Percentiles rank a stretch among this genome's conserved stretches.
Evolutionary conservation across 35 echinoderm and acorn worm species (phyloP).

Genomic region (Patiria miniata): DNA sequence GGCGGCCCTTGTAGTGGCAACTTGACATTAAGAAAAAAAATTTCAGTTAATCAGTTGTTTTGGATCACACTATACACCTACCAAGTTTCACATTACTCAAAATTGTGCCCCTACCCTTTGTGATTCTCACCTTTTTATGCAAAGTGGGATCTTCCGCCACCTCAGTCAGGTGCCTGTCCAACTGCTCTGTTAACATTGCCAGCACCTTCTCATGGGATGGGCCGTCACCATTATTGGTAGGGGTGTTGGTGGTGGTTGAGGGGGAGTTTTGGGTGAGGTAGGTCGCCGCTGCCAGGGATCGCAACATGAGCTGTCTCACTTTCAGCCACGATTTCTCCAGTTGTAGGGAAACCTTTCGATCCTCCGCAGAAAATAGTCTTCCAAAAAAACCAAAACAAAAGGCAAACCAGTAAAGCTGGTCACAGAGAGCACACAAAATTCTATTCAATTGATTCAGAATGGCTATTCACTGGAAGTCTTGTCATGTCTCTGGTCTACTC

Average conservation of each 20-base stretch:
- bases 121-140: conserved; percentile 28
- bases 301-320: conserved; percentile 52
- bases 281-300: conserved; percentile 62
- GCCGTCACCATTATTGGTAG: conserved; percentile 40
- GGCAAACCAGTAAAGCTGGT: too few relatives aligned
- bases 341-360: conserved; percentile 57
- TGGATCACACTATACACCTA: neutral
- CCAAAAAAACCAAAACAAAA: too few relatives aligned
- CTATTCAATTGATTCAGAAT: too few relatives aligned
- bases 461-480: too few relatives aligned
- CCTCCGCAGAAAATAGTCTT: conserved; percentile 68
- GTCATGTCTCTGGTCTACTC: too few relatives aligned
- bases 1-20: conserved; percentile 85
- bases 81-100: neutral
- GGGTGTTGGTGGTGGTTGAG: neutral
- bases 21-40: conserved; percentile 50
- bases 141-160: conserved; percentile 45
- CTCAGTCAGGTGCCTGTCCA: conserved; percentile 4
- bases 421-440: too few relatives aligned
- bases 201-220: conserved; percentile 40
- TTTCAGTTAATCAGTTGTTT: neutral
- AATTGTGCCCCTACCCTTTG: neutral
- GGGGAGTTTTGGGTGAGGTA: conserved; percentile 39
- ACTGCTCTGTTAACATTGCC: conserved; percentile 35
- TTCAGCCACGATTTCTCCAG: conserved; percentile 76